These are phyloP conservation scores for Calameuta idolon DNA, from an alignment of 2,888 invertebrate species.

Conservation along the genomic window DNA sequence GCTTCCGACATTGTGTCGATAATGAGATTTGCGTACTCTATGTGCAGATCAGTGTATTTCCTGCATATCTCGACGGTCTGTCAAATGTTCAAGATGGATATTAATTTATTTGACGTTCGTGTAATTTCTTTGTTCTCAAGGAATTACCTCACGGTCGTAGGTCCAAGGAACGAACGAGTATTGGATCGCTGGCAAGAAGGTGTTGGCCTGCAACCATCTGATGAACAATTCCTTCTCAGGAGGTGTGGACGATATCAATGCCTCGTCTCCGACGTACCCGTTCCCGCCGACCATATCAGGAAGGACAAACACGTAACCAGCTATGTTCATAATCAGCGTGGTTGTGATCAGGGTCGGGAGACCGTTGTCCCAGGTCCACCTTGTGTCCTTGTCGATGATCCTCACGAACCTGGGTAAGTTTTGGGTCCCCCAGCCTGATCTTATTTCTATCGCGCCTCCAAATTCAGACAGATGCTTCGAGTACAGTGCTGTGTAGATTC, in stretches of 20 bases:
- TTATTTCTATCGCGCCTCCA: conserved; percentile 76
- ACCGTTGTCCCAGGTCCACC: conserved; percentile 78
- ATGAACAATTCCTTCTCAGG: conserved; percentile 75
- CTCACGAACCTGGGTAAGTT: conserved; percentile 78
- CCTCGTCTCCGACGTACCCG: conserved; percentile 70
- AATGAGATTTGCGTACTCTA: conserved; percentile 52
- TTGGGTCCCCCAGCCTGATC: conserved; percentile 79
- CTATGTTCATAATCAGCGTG: conserved; percentile 72
- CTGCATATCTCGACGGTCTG: conserved; percentile 75
- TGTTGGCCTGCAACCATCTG: conserved; percentile 83
- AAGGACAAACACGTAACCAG: conserved; percentile 75
- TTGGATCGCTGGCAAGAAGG: conserved; percentile 84
- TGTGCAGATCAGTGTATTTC: conserved; percentile 76
- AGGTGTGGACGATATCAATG: conserved; percentile 61
- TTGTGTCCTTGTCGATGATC: conserved; percentile 83
- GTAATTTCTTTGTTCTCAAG: conserved; percentile 56
- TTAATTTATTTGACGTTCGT: conserved; percentile 52
- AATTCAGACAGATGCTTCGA: conserved; percentile 72
- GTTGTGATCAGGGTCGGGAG: conserved; percentile 80
- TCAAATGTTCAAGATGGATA: conserved; percentile 39
- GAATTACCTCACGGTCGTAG: conserved; percentile 70
- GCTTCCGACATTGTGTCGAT: conserved; percentile 75
- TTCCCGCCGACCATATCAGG: conserved; percentile 86
- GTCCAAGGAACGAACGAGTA: conserved; percentile 87
- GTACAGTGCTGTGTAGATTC: conserved; percentile 71